A percentile compares a stretch with the other conserved stretches of the same genome.
Evolutionary conservation across 2,113 vertebrate species (phyloP).

Genomic region (Petaurus breviceps): DNA sequence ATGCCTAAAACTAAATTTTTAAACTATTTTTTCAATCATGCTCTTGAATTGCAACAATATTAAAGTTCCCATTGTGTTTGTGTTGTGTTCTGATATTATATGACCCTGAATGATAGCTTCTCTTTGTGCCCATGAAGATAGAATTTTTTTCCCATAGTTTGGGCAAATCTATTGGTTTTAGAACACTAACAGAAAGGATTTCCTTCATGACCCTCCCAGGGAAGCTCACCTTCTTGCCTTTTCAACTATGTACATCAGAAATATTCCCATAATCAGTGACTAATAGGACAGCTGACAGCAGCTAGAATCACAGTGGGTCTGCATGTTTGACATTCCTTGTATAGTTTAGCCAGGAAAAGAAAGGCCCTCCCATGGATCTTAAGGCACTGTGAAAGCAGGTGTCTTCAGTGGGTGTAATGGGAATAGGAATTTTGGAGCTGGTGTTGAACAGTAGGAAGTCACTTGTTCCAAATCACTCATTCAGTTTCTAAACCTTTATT

Average conservation of each 20-base stretch:
- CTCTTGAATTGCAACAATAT: background rate
- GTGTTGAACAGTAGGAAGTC: background rate
- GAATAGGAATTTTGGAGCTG: background rate
- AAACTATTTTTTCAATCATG: background rate
- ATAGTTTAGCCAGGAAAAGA: background rate
- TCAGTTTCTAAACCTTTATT: background rate
- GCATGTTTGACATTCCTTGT: background rate
- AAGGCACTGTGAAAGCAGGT: background rate
- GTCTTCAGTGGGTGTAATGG: background rate
- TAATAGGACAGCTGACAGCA: background rate
- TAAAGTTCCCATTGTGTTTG: background rate
- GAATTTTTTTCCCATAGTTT: background rate
- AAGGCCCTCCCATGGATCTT: background rate
- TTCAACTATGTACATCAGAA: background rate
- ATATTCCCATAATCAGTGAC: background rate
- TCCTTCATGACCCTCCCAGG: background rate
- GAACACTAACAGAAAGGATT: background rate
- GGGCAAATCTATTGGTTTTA: background rate
- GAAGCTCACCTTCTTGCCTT: background rate
- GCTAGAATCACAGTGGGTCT: background rate
- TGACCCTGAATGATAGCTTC: background rate
- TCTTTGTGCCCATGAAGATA: background rate
- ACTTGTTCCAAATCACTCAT: background rate
- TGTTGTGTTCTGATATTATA: background rate
- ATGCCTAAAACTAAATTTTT: background rate